Base-by-base conservation (phyloP, 2,113 vertebrate genomes). In the Zingel zingel region DNA sequence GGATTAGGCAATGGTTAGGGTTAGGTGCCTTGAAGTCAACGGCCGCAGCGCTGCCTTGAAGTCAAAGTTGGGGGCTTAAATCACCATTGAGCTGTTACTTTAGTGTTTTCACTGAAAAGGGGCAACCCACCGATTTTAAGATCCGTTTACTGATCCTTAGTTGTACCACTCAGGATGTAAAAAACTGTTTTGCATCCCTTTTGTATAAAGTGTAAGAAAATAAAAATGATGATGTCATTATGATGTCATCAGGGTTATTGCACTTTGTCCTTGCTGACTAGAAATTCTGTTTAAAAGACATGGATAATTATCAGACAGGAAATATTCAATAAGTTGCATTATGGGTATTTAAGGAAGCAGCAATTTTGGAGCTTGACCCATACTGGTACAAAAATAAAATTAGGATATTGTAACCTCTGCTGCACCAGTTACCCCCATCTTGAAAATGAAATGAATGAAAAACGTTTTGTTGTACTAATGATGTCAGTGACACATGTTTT, bases 171-270 rank as follows among this genome's bases (percentile, higher is more conserved):
- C 18, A 7, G 18, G 9, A 50, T 73, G 33, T 65, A 39, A 67
- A 77, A 43, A 59, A 67, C 16, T 11, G 50, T 67, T 21, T 67
- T 21, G 25, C 9, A 21, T 45, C 45, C 69, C 25, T 16, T 58
- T 13, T 62, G 25, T 57, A 43, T 74, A 36, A 57, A 7, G 5
- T 64, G 27, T 53, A 6, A 72, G 59, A 27, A 81, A 81, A 76
- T 10, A 79, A 65, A 6, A 43, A 16, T 78, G 47, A 74, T 57
- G n/a, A 73, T 81, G 54, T 66, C 16, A 73, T 12, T 12, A 21
- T 66, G 47, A 71, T 61, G 9, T 36, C 54, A 73, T 51, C n/a
- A n/a, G 23, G 14, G 18, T 63, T 58, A 14, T 21, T 39, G 67
- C 33, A 6, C 48, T 62, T 56, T 74, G 6, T 57, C 18, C 5